Percentiles rank a stretch among this genome's conserved stretches.
These are phyloP conservation scores for Triplophysa dalaica DNA, from an alignment of 2,113 vertebrate genomes.

Conservation along the genomic window DNA sequence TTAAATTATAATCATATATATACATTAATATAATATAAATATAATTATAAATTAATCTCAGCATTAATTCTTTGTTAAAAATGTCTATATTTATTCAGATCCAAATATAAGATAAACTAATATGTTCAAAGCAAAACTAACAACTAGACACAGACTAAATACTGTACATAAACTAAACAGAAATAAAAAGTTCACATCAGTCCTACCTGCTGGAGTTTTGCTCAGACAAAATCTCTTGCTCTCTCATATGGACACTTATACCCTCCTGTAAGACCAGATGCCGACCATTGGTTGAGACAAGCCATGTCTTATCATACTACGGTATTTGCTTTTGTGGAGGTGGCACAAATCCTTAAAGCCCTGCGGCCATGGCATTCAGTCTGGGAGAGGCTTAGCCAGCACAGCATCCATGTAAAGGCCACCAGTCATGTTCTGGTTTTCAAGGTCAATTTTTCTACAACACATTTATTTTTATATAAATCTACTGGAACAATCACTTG, in stretches of 20 bases:
- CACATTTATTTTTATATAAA: background rate
- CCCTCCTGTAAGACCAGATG: conserved; percentile 33
- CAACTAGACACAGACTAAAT: background rate
- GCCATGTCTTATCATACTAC: conserved; percentile 32
- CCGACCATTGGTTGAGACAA: conserved; percentile 35
- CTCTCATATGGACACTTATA: conserved; percentile 50
- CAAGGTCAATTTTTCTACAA: conserved; percentile 57
- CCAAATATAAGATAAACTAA: background rate
- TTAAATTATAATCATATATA: background rate
- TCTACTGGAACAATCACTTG: background rate
- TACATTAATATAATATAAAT: too few species aligned
- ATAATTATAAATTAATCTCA: too few species aligned
- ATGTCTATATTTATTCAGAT: too few species aligned
- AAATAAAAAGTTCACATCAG: background rate
- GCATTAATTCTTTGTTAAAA: too few species aligned
- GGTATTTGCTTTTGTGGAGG: conserved; percentile 61
- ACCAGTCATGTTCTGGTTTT: conserved; percentile 21
- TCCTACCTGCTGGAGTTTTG: conserved; percentile 50
- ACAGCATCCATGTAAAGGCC: conserved; percentile 37
- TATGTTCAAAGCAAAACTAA: background rate
- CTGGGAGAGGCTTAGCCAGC: conserved; percentile 42
- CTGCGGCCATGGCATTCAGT: conserved; percentile 59
- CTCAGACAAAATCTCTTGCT: conserved; percentile 48
- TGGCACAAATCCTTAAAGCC: conserved; percentile 67
- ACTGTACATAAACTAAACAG: background rate